Conservation (phyloP, 2,797 vertebrate genomes). For the Agapornis canus region DNA sequence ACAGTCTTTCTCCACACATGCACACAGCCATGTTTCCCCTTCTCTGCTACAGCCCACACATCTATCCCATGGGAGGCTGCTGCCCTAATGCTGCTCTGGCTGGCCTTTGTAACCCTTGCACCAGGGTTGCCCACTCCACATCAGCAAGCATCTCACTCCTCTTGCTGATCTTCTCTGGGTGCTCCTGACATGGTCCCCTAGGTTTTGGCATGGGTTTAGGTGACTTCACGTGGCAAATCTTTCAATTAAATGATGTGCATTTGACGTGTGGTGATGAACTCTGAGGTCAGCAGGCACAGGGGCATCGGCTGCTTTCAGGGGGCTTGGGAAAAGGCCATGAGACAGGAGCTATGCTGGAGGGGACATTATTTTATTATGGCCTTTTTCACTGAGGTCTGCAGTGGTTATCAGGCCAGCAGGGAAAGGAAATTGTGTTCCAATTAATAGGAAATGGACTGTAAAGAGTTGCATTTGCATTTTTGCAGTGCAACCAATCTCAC, state of each 20-base stretch:
- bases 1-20: neutral
- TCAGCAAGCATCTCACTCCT: rapidly evolving
- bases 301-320: neutral
- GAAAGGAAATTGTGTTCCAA: neutral
- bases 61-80: rapidly evolving
- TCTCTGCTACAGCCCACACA: neutral
- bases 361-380: neutral
- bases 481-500: neutral
- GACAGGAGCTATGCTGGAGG: neutral
- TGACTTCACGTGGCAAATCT: neutral
- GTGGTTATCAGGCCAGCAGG: neutral
- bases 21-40: rapidly evolving
- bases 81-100: neutral
- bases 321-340: neutral
- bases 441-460: neutral
- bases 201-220: neutral
- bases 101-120: neutral
- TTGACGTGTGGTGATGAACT: rapidly evolving
- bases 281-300: neutral
- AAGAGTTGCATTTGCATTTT: neutral
- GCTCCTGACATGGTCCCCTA: neutral
- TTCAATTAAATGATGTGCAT: neutral
- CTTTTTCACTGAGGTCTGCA: neutral
- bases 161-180: neutral
- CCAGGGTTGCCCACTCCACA: rapidly evolving